Evolutionary conservation across 2,888 invertebrate species (phyloP).

Genomic region (Lissocephala sabroskyi): DNA sequence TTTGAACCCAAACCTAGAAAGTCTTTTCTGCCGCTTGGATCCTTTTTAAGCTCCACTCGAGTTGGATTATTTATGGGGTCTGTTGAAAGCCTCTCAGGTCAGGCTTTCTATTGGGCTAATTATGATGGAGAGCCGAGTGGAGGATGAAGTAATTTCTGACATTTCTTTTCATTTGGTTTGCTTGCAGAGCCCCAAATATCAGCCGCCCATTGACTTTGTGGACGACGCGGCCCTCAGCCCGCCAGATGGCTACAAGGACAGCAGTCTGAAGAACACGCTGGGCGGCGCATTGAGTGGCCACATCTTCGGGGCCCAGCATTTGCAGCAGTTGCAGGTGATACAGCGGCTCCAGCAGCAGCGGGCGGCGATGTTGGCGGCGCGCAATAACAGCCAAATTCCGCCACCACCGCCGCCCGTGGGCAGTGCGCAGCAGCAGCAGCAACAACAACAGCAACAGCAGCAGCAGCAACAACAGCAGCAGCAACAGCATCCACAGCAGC

Average conservation of each 20-base stretch:
- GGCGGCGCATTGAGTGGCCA: constrained; percentile 77
- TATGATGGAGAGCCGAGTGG: too few species aligned
- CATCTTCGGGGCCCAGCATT: constrained; percentile 79
- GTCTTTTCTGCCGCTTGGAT: too few species aligned
- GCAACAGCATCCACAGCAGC: constrained; percentile 22
- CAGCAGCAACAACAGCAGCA: constrained; percentile 37
- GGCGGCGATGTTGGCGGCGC: constrained; percentile 73
- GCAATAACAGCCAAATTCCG: constrained; percentile 55
- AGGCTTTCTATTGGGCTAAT: too few species aligned
- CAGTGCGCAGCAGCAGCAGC: constrained; percentile 42
- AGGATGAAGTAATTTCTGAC: too few species aligned
- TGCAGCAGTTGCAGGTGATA: constrained; percentile 77
- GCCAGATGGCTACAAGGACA: constrained; percentile 92
- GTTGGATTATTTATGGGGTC: too few species aligned
- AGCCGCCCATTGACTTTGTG: constrained; percentile 81
- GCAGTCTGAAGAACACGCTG: constrained; percentile 79
- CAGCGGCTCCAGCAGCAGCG: constrained; percentile 78
- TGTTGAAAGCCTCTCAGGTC: too few species aligned
- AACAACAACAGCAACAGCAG: constrained; percentile 40
- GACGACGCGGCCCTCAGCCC: constrained; percentile 90
- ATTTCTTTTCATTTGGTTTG: too few species aligned
- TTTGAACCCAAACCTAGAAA: too few species aligned
- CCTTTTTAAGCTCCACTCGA: too few species aligned
- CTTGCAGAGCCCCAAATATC: constrained; percentile 76
- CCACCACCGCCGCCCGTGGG: constrained; percentile 44